Evolutionary conservation across 1,140 invertebrate species (phyloP), one percentile per base, ranked within the genome.

Genomic region (Stenopsyche tienmushanensis): DNA sequence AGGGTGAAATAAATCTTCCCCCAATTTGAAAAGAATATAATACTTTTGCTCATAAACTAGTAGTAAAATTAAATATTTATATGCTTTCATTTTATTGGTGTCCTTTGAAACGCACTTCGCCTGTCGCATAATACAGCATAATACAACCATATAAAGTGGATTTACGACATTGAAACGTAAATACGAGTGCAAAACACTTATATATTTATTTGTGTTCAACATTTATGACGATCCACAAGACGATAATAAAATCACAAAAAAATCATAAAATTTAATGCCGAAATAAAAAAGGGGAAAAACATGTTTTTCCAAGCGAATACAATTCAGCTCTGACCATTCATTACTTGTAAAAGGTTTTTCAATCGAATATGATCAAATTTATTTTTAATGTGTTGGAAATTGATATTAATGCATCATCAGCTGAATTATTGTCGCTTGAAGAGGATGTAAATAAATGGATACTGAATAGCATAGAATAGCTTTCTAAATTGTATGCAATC

Each of bases 121-220:
- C 62, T 62, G 34, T 25, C 59, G 44, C 50, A 65, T 62, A 50
- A 65, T 65, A 66, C 49, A 64, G 64, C 59, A 57, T 57, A 63
- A 59, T 59, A 63, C 64, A 65, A 58, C 64, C 63, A 63, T 64
- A 67, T 69, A 65, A 64, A 64, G 25, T 45, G 64, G 41, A 64
- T 66, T 70, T 70, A 70, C 68, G 68, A 70, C 68, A 66, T 66
- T 25, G 55, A 70, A 70, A 70, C 60, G 68, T 64, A 64, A 70
- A 70, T 66, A 70, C 53, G 64, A 66, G 68, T 70, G 68, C 68
- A 70, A 70, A 66, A 70, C 68, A 70, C 64, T 70, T 70, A 66
- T 59, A 70, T 66, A 63, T 65, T 66, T 70, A 70, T 70, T 69
- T 70, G 62, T 70, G 68, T 66, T 60, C 58, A 70, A 70, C 68